Percentiles rank a stretch among this genome's conserved stretches.
Evolutionary conservation across 2,888 invertebrate genomes (phyloP).

Genomic region (Scaptomyza caliginosa): DNA sequence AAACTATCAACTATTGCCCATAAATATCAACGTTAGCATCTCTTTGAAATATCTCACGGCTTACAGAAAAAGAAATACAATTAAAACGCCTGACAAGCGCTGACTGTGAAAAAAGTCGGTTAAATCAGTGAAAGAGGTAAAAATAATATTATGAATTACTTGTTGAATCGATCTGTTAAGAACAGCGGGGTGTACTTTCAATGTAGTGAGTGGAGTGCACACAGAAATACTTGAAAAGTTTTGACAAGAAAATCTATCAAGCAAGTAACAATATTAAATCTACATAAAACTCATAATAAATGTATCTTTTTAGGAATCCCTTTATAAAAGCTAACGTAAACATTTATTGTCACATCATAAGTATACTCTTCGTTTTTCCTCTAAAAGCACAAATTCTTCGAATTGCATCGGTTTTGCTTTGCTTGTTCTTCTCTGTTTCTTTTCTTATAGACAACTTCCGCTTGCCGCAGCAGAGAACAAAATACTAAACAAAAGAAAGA

Average conservation of each 20-base stretch:
- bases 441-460: slow-evolving; percentile 67
- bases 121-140: slow-evolving; percentile 3
- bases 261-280: no score
- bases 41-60: slow-evolving; percentile 4
- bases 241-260: no score
- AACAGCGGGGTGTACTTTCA: background rate
- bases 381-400: slow-evolving; percentile 6
- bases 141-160: slow-evolving; percentile 3
- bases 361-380: background rate
- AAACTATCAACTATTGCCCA: slow-evolving; percentile 16
- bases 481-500: no score
- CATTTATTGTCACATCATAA: background rate
- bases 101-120: background rate
- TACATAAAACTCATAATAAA: no score
- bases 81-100: slow-evolving; percentile 44
- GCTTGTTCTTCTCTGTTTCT: slow-evolving; percentile 11
- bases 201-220: no score
- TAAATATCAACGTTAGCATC: slow-evolving; percentile 12
- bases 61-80: slow-evolving; percentile 39
- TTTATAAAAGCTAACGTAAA: background rate
- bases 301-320: background rate
- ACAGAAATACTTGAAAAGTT: no score
- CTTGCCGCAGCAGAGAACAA: slow-evolving; percentile 36
- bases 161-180: background rate
- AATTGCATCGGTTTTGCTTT: background rate